Base-by-base conservation (phyloP, 2,888 invertebrate genomes). In the Caenorhabditis angaria region DNA sequence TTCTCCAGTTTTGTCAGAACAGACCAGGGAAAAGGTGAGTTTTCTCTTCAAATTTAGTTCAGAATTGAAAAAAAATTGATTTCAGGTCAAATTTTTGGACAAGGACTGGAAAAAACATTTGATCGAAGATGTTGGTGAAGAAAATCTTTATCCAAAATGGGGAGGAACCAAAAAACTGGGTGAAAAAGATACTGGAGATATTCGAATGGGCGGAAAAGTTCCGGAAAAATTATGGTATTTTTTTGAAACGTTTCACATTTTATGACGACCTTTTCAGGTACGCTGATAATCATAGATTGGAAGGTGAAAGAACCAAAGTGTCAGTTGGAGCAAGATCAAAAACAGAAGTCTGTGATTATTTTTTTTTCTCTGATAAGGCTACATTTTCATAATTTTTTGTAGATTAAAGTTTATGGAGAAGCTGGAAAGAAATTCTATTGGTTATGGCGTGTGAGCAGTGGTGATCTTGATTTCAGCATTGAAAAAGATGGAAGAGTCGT, bases 141-240 rank as follows among this genome's bases (percentile, higher is more conserved):
- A 77, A 41, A 77, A 79, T 62, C 71, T 81, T 20, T 78, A 73
- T 60, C 63, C 70, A 61, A 76, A 79, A 50, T 81, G 81, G 81
- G 81, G 81, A n/a, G 81, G 81, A 29, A 65, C 55, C 24, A 78
- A 77, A 59, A 65, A 72, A 24, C 51, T 60, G n/a, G n/a, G n/a
- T 28, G 61, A 47, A 12, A 56, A 51, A 50, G 68, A 75, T 12
- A 67, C 61, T 24, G 85, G 84, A 12, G 76, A 76, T 24, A 62
- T 85, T 32, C 73, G 85, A 14, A 76, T 83, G 75, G 85, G 85
- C 27, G 81, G 81, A 53, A 81, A 81, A 54, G 78, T 75, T 24
- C 80, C 80, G 2, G 78, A 80, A 51, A 71, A 65, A 29, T 48
- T 80, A 14, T 72, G 70, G 76, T 79, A 56, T 32, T 27, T 50